Percentiles rank a stretch among this genome's conserved stretches.
These are phyloP conservation scores for Meriones psammophilus DNA, from an alignment of 2,797 vertebrate genomes.

Conservation along the genomic window DNA sequence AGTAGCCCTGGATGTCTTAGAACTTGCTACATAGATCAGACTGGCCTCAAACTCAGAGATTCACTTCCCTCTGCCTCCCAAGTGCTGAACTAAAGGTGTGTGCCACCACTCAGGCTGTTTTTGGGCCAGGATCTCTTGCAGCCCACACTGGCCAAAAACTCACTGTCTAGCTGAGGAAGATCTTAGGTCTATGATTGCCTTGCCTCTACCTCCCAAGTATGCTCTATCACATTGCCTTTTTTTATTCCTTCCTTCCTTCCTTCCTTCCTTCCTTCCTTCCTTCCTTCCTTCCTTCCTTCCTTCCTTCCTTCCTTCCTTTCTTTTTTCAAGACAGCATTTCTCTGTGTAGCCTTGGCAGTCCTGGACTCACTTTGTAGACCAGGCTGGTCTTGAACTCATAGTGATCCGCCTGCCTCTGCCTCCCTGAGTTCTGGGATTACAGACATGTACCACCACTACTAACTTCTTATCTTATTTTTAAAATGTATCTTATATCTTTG, in stretches of 20 bases:
- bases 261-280: no score
- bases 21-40: neutral
- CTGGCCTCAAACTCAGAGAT: neutral
- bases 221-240: neutral
- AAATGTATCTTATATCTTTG: neutral
- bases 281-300: no score
- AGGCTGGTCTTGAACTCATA: no score
- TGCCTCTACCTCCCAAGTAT: neutral
- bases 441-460: no score
- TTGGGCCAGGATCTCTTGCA: neutral
- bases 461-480: neutral
- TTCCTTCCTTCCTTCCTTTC: no score
- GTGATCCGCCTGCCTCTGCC: no score
- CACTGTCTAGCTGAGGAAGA: neutral
- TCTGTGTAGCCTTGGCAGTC: no score
- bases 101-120: neutral
- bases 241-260: no score
- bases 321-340: no score
- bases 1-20: neutral
- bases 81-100: neutral
- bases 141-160: neutral
- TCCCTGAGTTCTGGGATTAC: no score
- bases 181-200: neutral
- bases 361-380: no score
- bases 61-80: neutral